phyloP scores from a whole-genome alignment of 2,888 invertebrate species.

The Rhopalosiphum nymphaeae region DNA sequence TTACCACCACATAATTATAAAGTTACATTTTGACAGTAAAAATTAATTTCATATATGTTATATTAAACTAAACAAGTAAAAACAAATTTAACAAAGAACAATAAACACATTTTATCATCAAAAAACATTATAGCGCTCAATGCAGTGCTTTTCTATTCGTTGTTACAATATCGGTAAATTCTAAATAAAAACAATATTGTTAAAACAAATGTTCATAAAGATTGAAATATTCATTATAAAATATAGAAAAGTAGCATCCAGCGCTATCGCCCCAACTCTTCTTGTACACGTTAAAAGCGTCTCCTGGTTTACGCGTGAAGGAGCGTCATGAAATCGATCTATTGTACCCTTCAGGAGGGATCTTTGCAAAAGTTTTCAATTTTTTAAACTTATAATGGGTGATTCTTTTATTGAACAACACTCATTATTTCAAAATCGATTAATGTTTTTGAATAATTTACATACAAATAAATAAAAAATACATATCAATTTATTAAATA shows the following conservation, averaged over 20 bases:
- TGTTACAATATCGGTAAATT: background rate
- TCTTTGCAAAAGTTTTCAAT: background rate
- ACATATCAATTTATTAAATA: no score
- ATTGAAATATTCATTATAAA: background rate
- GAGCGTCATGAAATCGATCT: background rate
- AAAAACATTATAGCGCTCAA: background rate
- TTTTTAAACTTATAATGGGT: background rate
- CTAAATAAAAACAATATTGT: background rate
- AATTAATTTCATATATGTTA: background rate
- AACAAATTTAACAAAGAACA: background rate
- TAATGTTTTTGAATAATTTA: no score
- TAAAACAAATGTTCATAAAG: background rate
- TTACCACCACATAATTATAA: background rate
- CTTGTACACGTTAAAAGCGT: background rate
- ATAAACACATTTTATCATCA: background rate
- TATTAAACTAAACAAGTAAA: background rate
- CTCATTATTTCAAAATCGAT: no score
- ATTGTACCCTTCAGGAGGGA: background rate
- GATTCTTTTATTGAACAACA: no score
- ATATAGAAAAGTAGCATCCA: background rate
- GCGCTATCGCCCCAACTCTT: background rate
- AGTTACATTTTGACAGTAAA: background rate
- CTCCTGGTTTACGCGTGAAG: no score
- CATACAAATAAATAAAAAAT: no score
- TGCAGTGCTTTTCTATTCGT: background rate